Evolutionary conservation across 2,113 vertebrate species (phyloP), one percentile per base, ranked within the genome.

Genomic region (Fulica atra): DNA sequence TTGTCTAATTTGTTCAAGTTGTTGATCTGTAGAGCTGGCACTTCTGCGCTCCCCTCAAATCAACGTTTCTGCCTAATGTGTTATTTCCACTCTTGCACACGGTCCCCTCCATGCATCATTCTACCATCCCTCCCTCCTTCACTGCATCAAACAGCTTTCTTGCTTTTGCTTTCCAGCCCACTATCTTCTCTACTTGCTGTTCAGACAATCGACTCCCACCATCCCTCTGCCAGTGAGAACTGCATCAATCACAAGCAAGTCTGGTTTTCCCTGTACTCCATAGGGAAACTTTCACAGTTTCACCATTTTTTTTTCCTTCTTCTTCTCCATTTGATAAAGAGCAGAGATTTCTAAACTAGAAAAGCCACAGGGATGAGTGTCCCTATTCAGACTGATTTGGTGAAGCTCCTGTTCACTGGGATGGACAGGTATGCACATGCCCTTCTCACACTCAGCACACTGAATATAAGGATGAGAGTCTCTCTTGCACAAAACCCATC

Each of bases 141-240:
- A 1, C 42, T 68, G 28, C 60, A 81, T 81, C 60, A 92, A 89
- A 70, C 51, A 68, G 24, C n/a, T 90, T 93, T 66, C 85, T 78
- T 89, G 61, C 1, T 81, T 73, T 88, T 68, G 51, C 57, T 88
- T 83, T 90, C 51, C 51, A 94, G 71, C 68, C 71, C 42, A 77
- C 71, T 83, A 26, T 65, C 81, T 80, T 89, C 24, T 82, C 69
- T 63, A 50, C 69, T 93, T 92, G 36, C 35, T 90, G 38, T 48
- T 96, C 71, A 95, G 71, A 91, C 59, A 83, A 51, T 60, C 89
- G 81, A 23, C 88, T 87, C 95, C 91, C 73, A 95, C 95, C 77
- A 66, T 77, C 63, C 50, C 93, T 95, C 92, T 96, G 81, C 64
- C 79, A 95, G 46, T 18, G 57, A 73, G 36, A 89, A 69, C 69